Conservation (phyloP, 1,140 invertebrate genomes). For the Diploscapter pachys region DNA sequence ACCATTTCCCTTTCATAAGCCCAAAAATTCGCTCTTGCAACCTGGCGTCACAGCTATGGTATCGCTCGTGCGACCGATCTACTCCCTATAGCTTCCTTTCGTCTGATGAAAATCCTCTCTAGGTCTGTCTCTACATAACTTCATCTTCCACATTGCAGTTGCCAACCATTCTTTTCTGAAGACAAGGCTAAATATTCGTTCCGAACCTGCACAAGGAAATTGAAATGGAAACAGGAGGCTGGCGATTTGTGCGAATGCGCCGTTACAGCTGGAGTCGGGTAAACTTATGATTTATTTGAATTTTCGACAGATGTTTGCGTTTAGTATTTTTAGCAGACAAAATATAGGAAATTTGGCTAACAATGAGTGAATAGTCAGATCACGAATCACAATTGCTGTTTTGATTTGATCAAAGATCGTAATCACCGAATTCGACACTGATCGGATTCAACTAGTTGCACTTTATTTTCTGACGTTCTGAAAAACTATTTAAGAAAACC, state of each 20-base stretch:
- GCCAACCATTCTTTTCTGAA: slow-evolving; percentile 36
- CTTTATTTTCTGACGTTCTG: too few relatives aligned
- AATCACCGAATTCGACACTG: too few relatives aligned
- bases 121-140: slow-evolving; percentile 1
- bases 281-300: slow-evolving; percentile 16
- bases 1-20: neutral
- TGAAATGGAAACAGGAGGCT: slow-evolving; percentile 40
- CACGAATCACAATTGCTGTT: too few relatives aligned
- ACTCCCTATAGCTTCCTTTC: slow-evolving; percentile 6
- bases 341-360: slow-evolving; percentile 1
- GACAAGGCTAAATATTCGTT: slow-evolving; percentile 38
- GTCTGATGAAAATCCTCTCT: neutral
- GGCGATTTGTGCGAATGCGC: slow-evolving; percentile 41
- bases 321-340: slow-evolving; percentile 12
- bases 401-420: too few relatives aligned
- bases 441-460: too few relatives aligned
- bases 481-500: too few relatives aligned
- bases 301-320: slow-evolving; percentile 3
- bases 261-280: slow-evolving; percentile 38
- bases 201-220: slow-evolving; percentile 31
- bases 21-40: neutral
- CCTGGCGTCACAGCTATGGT: neutral
- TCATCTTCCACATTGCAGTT: slow-evolving; percentile 25
- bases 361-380: neutral
- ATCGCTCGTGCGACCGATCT: slow-evolving; percentile 3